Conservation (phyloP, 2,797 vertebrate species). For the Hoplostethus mediterraneus region DNA sequence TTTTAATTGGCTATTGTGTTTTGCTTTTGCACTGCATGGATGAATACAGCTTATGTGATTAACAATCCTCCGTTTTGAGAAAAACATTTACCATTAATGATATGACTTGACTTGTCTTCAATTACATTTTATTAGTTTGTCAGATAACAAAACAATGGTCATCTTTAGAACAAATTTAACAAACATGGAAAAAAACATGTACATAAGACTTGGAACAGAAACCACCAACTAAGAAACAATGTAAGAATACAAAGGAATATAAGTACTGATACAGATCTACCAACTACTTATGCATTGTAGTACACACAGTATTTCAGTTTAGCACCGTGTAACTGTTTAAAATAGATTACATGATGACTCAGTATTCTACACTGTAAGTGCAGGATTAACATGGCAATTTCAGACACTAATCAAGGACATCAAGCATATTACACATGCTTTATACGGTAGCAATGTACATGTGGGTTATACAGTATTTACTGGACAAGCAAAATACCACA, state of each 20-base stretch:
- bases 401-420: slow-evolving; percentile 56
- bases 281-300: slow-evolving; percentile 51
- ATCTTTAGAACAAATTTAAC: slow-evolving; percentile 75
- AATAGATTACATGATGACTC: slow-evolving; percentile 45
- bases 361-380: slow-evolving; percentile 51
- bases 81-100: not conserved
- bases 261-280: slow-evolving; percentile 62
- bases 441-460: slow-evolving; percentile 62
- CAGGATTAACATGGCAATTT: slow-evolving; percentile 58
- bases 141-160: slow-evolving; percentile 76
- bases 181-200: slow-evolving; percentile 65
- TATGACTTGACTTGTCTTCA: slow-evolving; percentile 14
- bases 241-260: slow-evolving; percentile 59
- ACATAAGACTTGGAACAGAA: slow-evolving; percentile 65
- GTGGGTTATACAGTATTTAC: slow-evolving; percentile 57
- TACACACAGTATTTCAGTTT: slow-evolving; percentile 53
- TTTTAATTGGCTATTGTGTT: slow-evolving; percentile 44
- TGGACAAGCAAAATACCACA: slow-evolving; percentile 62
- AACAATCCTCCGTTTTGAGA: not conserved
- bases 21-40: slow-evolving; percentile 1
- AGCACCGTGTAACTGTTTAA: slow-evolving; percentile 49
- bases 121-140: slow-evolving; percentile 79
- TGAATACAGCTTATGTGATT: not conserved
- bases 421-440: slow-evolving; percentile 68
- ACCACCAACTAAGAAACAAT: slow-evolving; percentile 58